Percentiles rank a stretch among this genome's conserved stretches.
These are phyloP conservation scores for Pollenia labialis DNA, from an alignment of 2,888 invertebrate genomes.

Conservation along the genomic window DNA sequence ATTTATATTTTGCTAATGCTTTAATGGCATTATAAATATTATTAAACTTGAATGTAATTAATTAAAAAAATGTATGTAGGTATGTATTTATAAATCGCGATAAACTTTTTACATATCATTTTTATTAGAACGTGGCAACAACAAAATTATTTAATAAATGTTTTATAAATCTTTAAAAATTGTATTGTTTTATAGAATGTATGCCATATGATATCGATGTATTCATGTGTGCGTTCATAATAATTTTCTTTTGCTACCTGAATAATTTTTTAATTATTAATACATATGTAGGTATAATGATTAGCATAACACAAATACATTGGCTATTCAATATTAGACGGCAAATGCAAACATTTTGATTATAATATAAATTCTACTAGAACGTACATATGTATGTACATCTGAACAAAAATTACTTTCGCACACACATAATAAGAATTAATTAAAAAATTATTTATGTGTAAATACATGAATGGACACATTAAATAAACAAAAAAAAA, in stretches of 20 bases:
- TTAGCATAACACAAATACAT: slow-evolving; percentile 43
- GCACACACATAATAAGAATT: slow-evolving; percentile 15
- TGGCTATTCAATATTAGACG: slow-evolving; percentile 4
- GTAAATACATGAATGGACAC: not conserved
- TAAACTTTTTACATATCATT: not conserved
- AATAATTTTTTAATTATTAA: slow-evolving; percentile 5
- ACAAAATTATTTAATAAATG: slow-evolving; percentile 2
- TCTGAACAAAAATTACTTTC: slow-evolving; percentile 12
- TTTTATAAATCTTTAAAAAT: not conserved
- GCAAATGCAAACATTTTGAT: slow-evolving; percentile 11
- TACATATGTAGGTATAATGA: slow-evolving; percentile 29
- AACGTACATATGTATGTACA: too few species aligned
- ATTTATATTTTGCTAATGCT: too few species aligned
- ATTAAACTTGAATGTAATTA: too few species aligned
- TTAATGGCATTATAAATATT: too few species aligned
- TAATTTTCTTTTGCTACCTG: slow-evolving; percentile 33
- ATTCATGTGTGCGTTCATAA: not conserved
- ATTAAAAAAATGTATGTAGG: too few species aligned
- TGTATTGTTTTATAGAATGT: slow-evolving; percentile 13
- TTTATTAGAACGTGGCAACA: slow-evolving; percentile 21
- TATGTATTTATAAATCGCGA: too few species aligned
- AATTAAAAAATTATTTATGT: not conserved
- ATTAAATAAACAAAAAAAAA: not conserved
- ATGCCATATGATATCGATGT: slow-evolving; percentile 47
- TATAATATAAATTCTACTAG: not conserved